Base-by-base conservation (phyloP, 2,113 vertebrate species). In the Plectropomus leopardus region DNA sequence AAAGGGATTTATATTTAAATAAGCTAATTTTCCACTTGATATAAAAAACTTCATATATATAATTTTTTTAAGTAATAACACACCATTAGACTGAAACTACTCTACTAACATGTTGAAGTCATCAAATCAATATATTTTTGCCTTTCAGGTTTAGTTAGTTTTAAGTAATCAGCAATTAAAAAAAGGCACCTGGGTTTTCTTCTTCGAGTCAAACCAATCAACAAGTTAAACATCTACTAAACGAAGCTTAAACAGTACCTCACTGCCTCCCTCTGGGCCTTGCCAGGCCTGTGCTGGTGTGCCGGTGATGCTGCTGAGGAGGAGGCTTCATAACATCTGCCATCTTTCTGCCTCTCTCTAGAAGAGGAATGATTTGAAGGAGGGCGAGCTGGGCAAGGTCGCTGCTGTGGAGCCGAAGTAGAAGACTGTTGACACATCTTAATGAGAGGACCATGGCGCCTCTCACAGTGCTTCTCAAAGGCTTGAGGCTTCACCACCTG, bases 401-500 rank as follows among this genome's bases (percentile, higher is more conserved):
- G 90, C 87, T 95, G 94, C 84, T 92, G 89, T n/a, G 91, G 83
- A 28, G 93, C 86, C 32, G 91, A 79, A 53, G 90, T 58, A n/a
- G 91, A 72, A 13, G 85, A 51, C 36, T 61, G 92, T 72, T 92
- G 72, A 1, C 94, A 95, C 58, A 94, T 93, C 81, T 96, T 96
- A 42, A 82, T 92, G 89, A 95, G 92, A 1, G 94, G 91, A 23
- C 96, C 92, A 1, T 97, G 97, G 26, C 95, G 94, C 78, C 94
- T 94, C 92, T 96, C 97, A 77, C 96, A 98, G 89, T 98, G 97
- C 66, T 94, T 95, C 94, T 97, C 96, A 92, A 98, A 97, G 64
- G 97, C 97, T 90, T 97, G 96, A 48, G 97, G 97, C 87, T 98
- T 98, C 91, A 98, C 96, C 91, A 98, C 95, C 85, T 96, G 96